phyloP scores from a whole-genome alignment of 2,888 invertebrate genomes.

The Tenodera sinensis region DNA sequence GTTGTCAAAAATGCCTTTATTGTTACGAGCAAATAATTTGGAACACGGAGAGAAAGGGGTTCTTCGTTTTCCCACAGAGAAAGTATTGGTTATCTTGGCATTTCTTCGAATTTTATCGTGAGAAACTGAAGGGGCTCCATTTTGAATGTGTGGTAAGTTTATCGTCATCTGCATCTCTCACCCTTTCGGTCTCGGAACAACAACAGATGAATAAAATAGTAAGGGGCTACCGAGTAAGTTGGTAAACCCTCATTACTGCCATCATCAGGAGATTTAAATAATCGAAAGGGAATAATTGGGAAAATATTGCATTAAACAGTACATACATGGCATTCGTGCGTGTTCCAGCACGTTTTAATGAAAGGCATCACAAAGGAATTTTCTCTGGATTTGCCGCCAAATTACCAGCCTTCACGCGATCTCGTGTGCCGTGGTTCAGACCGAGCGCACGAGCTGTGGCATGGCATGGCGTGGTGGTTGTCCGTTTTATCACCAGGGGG shows the following conservation, averaged over 20 bases:
- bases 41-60: no score
- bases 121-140: no score
- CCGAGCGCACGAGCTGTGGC: constrained; percentile 14
- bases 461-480: constrained; percentile 15
- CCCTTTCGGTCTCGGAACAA: no score
- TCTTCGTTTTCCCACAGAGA: no score
- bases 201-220: no score
- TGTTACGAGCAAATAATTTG: no score
- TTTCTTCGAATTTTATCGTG: no score
- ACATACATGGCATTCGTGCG: background rate
- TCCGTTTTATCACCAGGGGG: constrained; percentile 19
- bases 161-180: no score
- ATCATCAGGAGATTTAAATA: background rate
- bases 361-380: constrained; percentile 11
- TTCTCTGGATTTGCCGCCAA: constrained; percentile 16
- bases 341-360: background rate
- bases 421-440: constrained; percentile 10
- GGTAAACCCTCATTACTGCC: background rate
- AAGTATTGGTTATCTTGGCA: no score
- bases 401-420: constrained; percentile 17
- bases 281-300: background rate
- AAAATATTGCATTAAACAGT: background rate
- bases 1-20: no score
- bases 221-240: background rate
- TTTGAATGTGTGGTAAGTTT: no score